phyloP scores from a whole-genome alignment of 30 jellyfish, hydroid and myxozoan species.

The Pseudorhiza aurosa region DNA sequence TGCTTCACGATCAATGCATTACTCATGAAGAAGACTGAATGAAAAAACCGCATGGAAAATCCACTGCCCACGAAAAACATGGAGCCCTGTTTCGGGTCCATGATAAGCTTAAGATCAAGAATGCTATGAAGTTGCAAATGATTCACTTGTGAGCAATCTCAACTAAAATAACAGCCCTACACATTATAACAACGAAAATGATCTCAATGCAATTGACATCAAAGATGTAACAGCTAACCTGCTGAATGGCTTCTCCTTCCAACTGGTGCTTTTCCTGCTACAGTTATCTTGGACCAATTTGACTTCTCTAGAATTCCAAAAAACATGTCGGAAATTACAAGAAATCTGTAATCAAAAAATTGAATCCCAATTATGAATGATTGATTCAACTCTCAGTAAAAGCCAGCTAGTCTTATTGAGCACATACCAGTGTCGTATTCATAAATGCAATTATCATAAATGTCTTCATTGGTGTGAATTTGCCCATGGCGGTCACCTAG shows the following conservation, averaged over 20 bases:
- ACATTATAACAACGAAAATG: too few relatives aligned
- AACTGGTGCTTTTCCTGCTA: constrained; percentile 27
- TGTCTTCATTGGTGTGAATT: constrained; percentile 43
- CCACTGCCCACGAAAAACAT: too few relatives aligned
- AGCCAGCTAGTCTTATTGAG: background rate
- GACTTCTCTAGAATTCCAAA: constrained; percentile 25
- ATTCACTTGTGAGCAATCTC: too few relatives aligned
- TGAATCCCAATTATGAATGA: background rate
- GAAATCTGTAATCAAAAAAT: background rate
- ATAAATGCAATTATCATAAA: constrained; percentile 36
- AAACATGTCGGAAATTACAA: background rate
- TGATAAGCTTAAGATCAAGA: too few relatives aligned
- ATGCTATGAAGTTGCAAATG: too few relatives aligned
- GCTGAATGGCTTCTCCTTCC: constrained; percentile 79
- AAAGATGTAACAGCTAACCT: constrained; percentile 5
- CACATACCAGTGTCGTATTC: constrained; percentile 56
- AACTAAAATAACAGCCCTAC: too few relatives aligned
- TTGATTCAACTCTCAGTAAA: background rate
- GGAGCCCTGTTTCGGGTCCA: too few relatives aligned
- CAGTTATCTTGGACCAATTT: constrained; percentile 19
- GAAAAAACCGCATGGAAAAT: too few relatives aligned
- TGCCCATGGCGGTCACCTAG: constrained; percentile 56
- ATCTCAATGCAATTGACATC: too few relatives aligned
- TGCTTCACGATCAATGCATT: too few relatives aligned
- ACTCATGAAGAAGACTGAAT: too few relatives aligned